Base-by-base conservation (phyloP, 2,888 invertebrate genomes). In the Catocala fraxini region DNA sequence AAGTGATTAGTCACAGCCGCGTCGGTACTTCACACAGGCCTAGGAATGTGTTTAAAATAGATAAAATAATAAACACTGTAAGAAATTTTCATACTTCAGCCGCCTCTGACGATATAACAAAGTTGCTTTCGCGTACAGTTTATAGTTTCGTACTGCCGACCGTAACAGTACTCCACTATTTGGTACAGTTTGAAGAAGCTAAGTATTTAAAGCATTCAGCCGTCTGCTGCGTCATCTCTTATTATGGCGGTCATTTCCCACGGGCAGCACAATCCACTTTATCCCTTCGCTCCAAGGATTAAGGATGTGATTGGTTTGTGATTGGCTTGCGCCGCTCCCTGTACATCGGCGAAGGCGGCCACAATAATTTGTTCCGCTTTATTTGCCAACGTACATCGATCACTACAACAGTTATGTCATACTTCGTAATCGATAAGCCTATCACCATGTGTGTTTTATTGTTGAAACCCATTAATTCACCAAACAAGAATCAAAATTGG, bases 341-440 rank as follows among this genome's bases (percentile, higher is more conserved):
- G 66, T 73, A 65, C 70, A 54, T 65, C 68, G 68, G 71, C 68
- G 72, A 72, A 66, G 74, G 73, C 77, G 71, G 70, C 79, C 79
- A 78, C 83, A 82, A 79, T 80, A 81, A 86, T 86, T 84, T 77
- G 84, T 87, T 85, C 79, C 83, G 84, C 82, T 84, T 85, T 86
- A 87, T 89, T 89, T 85, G 85, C 83, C 73, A 80, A 79, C 79
- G 77, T 76, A 76, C 76, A 75, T 68, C 70, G 78, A 81, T 79
- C 79, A 76, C 73, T 65, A 72, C 60, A 65, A 69, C 71, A 67
- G 73, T 75, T 75, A 72, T 70, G 71, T 68, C 63, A 72, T 71
- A 73, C 70, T 64, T 65, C 65, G 68, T 72, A 62, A 80, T 71
- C 65, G 63, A 78, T 77, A 71, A 54, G 43, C 10, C 7, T 25